These are phyloP conservation scores for Ichneumon xanthorius DNA, from an alignment of 2,888 invertebrate species.

Conservation along the genomic window DNA sequence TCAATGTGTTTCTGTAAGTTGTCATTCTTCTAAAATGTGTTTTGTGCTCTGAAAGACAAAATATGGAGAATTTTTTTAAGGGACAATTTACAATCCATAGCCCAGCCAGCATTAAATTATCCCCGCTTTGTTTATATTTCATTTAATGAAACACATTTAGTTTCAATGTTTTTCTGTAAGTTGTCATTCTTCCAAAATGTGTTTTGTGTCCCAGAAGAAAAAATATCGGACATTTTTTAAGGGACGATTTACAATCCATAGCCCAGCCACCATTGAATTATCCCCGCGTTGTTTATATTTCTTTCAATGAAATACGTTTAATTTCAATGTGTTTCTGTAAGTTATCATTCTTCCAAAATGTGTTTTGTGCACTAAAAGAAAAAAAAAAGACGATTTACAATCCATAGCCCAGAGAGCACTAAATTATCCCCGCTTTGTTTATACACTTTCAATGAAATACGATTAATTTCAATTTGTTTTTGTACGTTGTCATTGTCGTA, in stretches of 20 bases:
- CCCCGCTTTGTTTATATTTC: neutral
- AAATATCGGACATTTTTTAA: neutral
- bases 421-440: neutral
- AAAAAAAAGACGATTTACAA: neutral
- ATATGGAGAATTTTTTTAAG: neutral
- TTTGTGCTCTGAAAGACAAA: conserved; percentile 6
- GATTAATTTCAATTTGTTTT: conserved; percentile 1
- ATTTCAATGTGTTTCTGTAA: neutral
- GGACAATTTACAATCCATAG: too few relatives aligned
- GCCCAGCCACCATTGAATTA: neutral
- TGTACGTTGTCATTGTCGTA: conserved; percentile 39
- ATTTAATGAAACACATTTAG: conserved; percentile 11
- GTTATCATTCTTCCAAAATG: conserved; percentile 18
- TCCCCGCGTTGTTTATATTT: neutral
- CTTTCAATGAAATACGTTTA: conserved; percentile 15
- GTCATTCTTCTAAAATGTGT: conserved; percentile 16
- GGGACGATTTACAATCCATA: too few relatives aligned
- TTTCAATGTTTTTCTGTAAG: neutral
- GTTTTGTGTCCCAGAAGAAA: conserved; percentile 33
- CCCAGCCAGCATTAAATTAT: neutral
- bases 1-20: neutral
- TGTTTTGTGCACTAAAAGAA: conserved; percentile 28
- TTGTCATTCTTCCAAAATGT: conserved; percentile 17
- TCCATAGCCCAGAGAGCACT: neutral
- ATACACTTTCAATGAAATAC: neutral